Evolutionary conservation across 2,113 vertebrate species (phyloP).

Genomic region (Helogale parvula): DNA sequence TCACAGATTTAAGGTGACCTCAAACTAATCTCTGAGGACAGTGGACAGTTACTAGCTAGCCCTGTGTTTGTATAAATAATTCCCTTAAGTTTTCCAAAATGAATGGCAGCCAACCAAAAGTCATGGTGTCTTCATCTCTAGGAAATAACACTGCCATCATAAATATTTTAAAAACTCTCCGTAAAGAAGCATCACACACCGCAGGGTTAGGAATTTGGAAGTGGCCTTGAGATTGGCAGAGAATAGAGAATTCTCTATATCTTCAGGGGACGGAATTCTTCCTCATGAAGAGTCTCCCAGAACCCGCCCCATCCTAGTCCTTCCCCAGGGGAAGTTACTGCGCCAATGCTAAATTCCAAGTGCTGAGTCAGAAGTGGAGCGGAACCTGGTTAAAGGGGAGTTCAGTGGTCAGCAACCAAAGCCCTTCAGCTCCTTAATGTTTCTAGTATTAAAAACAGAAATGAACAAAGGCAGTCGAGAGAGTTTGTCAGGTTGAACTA

Average conservation of each 20-base stretch:
- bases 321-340: background rate
- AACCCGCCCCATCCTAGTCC: background rate
- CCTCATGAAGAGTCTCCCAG: background rate
- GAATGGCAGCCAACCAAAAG: background rate
- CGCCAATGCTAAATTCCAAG: background rate
- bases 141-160: background rate
- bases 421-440: background rate
- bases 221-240: background rate
- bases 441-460: background rate
- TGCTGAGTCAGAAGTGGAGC: background rate
- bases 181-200: background rate
- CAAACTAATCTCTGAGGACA: background rate
- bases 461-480: background rate
- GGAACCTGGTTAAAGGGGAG: background rate
- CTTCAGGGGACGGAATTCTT: background rate
- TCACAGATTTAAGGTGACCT: constrained; percentile 25
- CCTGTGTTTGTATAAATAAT: background rate
- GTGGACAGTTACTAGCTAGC: background rate
- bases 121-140: background rate
- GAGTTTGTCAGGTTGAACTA: background rate
- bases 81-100: background rate
- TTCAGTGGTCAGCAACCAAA: background rate
- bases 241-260: background rate
- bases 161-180: background rate
- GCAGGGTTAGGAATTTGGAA: background rate